Evolutionary conservation across 64 coral and sea anemone species (phyloP).

Genomic region (Stichodactyla mertensii): DNA sequence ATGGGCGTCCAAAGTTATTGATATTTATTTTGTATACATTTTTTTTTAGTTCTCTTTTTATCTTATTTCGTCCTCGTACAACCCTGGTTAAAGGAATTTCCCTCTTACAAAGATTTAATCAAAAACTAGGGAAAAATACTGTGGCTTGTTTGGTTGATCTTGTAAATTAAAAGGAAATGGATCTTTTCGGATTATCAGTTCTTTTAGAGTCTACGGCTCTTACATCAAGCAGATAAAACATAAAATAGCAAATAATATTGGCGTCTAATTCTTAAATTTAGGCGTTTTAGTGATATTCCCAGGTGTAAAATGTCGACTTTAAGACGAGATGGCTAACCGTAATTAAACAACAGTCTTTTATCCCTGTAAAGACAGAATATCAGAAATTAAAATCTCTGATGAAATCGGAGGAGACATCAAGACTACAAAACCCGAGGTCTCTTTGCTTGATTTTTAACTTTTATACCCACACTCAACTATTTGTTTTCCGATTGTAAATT

Average conservation of each 20-base stretch:
- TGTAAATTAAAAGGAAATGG: neutral
- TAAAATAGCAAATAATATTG: neutral
- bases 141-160: neutral
- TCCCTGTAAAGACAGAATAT: neutral
- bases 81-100: neutral
- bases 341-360: slow-evolving; percentile 1
- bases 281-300: neutral
- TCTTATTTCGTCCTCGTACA: neutral
- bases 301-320: neutral
- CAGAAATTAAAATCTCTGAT: neutral
- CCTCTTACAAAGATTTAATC: neutral
- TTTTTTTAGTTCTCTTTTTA: neutral
- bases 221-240: neutral
- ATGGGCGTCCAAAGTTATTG: neutral
- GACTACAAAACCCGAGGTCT: neutral
- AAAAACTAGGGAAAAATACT: neutral
- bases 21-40: neutral
- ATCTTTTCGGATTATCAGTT: neutral
- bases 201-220: neutral
- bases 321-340: neutral
- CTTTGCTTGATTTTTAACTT: neutral
- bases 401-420: neutral
- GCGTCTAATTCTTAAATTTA: neutral
- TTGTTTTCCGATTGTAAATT: too few relatives aligned
- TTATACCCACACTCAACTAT: too few relatives aligned